A percentile compares a stretch with the other conserved stretches of the same genome.
Conservation (phyloP, 2,888 invertebrate genomes). For the Acleris sparsana region DNA sequence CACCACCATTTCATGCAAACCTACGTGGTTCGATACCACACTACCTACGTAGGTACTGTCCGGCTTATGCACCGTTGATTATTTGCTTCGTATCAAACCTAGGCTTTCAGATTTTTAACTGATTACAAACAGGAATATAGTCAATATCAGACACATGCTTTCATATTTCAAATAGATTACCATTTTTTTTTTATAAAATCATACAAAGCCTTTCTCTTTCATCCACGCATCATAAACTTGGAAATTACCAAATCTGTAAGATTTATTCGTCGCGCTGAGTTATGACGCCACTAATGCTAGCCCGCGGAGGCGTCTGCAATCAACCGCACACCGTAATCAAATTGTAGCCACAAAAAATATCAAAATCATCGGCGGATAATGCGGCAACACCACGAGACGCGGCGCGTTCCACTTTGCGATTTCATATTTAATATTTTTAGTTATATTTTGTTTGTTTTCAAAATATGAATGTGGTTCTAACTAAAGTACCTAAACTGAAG, state of each 20-base stretch:
- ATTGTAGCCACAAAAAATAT: constrained; percentile 64
- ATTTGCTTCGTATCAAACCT: too few species aligned
- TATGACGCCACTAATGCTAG: constrained; percentile 37
- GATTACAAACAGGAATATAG: too few species aligned
- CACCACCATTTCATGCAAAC: too few species aligned
- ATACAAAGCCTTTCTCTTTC: not conserved
- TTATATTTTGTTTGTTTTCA: not conserved
- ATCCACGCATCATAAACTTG: constrained; percentile 5
- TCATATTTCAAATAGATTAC: not conserved
- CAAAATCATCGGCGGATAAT: constrained; percentile 50
- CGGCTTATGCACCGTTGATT: too few species aligned
- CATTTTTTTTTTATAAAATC: not conserved
- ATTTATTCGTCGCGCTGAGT: constrained; percentile 33
- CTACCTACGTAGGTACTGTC: too few species aligned
- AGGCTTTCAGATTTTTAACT: too few species aligned
- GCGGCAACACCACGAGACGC: constrained; percentile 31
- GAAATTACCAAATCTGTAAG: constrained; percentile 24
- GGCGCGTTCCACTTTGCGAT: constrained; percentile 22
- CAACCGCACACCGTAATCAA: constrained; percentile 62
- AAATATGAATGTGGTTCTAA: too few species aligned
- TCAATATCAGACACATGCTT: too few species aligned
- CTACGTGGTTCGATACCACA: too few species aligned
- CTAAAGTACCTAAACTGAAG: too few species aligned
- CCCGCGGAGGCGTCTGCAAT: constrained; percentile 43
- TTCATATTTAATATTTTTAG: not conserved